phyloP scores from a whole-genome alignment of 92 coral and sea anemone species.

The Palythoa grandiflora region DNA sequence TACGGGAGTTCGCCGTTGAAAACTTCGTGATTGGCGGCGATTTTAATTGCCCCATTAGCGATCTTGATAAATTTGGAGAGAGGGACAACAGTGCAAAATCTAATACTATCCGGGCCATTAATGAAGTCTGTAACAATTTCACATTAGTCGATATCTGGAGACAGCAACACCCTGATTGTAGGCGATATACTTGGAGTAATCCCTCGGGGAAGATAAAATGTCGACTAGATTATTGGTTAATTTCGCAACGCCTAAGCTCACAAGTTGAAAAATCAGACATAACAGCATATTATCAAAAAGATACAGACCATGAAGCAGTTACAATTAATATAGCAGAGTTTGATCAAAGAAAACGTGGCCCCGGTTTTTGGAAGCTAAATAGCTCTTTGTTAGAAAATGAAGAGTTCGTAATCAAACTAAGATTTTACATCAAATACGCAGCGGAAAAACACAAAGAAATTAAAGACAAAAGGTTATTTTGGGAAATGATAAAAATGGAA shows the following conservation, averaged over 20 bases:
- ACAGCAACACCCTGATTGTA: conserved; percentile 35
- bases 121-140: conserved; percentile 27
- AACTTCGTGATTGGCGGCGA: conserved; percentile 48
- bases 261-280: conserved; percentile 28
- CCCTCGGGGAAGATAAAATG: background rate
- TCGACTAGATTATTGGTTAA: conserved; percentile 47
- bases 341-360: conserved; percentile 24
- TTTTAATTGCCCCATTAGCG: conserved; percentile 42
- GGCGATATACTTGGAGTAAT: background rate
- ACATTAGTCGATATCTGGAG: conserved; percentile 48
- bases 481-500: too few relatives aligned
- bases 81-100: conserved; percentile 28
- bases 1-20: conserved; percentile 38
- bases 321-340: conserved; percentile 24
- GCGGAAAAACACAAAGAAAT: conserved; percentile 39
- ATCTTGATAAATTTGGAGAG: conserved; percentile 47
- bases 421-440: conserved; percentile 15
- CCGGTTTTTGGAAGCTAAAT: conserved; percentile 59
- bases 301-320: conserved; percentile 48
- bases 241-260: conserved; percentile 33
- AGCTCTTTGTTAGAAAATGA: conserved; percentile 51
- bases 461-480: background rate
- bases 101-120: background rate
- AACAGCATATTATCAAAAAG: conserved; percentile 23
- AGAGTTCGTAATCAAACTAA: conserved; percentile 21